A percentile compares a stretch with the other conserved stretches of the same genome.
Conservation (phyloP, 2,888 invertebrate species). For the Agrotis ipsilon region DNA sequence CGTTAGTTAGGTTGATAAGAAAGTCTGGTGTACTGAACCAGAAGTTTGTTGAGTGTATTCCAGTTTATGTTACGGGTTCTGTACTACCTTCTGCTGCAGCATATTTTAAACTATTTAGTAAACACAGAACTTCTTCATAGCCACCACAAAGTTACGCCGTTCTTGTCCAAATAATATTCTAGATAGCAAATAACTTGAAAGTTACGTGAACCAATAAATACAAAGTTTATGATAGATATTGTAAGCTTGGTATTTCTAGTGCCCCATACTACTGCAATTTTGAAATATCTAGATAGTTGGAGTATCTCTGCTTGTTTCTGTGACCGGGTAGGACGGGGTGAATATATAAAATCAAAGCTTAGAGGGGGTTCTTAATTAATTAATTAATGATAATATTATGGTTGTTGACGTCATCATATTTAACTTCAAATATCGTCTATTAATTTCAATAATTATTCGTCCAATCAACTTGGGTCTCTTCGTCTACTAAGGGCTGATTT, state of each 20-base stretch:
- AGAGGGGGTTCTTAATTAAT: too few species aligned
- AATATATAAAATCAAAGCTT: too few species aligned
- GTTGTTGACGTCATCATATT: too few species aligned
- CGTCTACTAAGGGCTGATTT: too few species aligned
- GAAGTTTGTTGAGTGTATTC: too few species aligned
- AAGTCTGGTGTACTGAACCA: too few species aligned
- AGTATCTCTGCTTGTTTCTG: not conserved
- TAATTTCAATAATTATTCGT: too few species aligned
- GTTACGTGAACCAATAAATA: not conserved
- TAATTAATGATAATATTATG: too few species aligned
- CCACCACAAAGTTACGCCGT: not conserved
- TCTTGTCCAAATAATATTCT: not conserved
- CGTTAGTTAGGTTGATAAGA: too few species aligned
- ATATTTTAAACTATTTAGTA: not conserved
- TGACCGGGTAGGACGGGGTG: too few species aligned
- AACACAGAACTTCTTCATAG: not conserved
- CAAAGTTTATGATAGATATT: constrained; percentile 14
- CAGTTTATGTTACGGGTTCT: not conserved
- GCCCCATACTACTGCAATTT: not conserved
- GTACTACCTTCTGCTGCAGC: not conserved
- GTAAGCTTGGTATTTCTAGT: constrained; percentile 4
- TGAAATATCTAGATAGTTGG: not conserved
- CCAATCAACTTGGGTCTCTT: too few species aligned
- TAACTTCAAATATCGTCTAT: too few species aligned
- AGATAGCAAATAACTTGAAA: constrained; percentile 1